phyloP scores from a whole-genome alignment of 1,140 invertebrate genomes.

The Procambarus virginalis region DNA sequence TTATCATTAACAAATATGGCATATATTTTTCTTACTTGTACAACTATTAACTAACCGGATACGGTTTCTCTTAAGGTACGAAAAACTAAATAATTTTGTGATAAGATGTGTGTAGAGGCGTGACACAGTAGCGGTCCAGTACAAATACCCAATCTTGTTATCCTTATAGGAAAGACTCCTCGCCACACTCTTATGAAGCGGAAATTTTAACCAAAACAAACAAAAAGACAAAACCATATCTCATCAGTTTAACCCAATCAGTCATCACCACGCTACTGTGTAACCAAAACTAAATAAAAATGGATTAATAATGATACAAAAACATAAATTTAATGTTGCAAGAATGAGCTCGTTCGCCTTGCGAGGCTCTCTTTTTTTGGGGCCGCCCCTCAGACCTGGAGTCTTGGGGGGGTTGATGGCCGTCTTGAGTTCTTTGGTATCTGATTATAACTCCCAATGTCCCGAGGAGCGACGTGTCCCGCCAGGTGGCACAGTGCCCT shows the following conservation, averaged over 20 bases:
- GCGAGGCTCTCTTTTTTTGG: too few species aligned
- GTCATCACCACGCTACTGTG: conserved; percentile 43
- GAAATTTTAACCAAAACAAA: conserved; percentile 33
- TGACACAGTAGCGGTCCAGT: conserved; percentile 68
- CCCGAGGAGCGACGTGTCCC: conserved; percentile 11
- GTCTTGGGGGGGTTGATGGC: background rate
- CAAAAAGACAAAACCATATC: background rate
- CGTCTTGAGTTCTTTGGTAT: background rate
- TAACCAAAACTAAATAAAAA: background rate
- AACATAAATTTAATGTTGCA: too few species aligned
- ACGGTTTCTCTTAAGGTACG: conserved; percentile 71
- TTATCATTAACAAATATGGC: conserved; percentile 70
- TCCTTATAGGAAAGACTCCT: conserved; percentile 32
- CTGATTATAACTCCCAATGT: background rate
- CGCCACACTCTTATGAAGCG: conserved; percentile 36
- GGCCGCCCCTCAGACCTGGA: too few species aligned
- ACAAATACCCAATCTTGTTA: conserved; percentile 69
- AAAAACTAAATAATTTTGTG: conserved; percentile 70
- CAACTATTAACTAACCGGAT: conserved; percentile 70
- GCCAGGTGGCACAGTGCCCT: too few species aligned
- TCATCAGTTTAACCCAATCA: conserved; percentile 45
- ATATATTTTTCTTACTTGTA: conserved; percentile 71
- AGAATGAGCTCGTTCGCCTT: too few species aligned
- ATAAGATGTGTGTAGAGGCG: conserved; percentile 70
- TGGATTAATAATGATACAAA: too few species aligned